phyloP scores from a whole-genome alignment of 1,140 invertebrate species.

The Dysdera silvatica region DNA sequence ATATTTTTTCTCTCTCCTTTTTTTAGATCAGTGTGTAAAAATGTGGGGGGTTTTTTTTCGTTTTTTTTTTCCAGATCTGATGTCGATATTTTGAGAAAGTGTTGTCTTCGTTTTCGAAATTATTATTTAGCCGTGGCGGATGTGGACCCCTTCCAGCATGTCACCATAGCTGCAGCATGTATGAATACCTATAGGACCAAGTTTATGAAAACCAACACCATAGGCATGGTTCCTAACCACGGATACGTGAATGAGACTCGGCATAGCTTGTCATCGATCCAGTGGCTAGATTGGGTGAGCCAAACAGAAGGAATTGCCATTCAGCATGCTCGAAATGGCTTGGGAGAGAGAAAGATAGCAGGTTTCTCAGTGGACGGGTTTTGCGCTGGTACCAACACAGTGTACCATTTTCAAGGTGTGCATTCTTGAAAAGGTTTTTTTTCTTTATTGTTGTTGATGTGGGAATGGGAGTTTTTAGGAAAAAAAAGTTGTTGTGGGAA shows the following conservation, averaged over 20 bases:
- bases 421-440: no score
- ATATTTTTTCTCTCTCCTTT: no score
- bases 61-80: slow-evolving; percentile 1
- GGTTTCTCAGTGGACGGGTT: background rate
- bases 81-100: background rate
- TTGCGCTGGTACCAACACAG: background rate
- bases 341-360: background rate
- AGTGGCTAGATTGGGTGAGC: background rate
- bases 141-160: background rate
- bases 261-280: background rate
- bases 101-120: background rate
- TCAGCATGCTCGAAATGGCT: background rate
- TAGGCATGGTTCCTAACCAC: background rate
- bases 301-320: background rate
- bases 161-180: background rate
- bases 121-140: background rate
- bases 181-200: background rate
- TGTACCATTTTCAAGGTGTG: background rate
- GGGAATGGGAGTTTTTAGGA: no score
- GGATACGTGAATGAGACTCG: background rate
- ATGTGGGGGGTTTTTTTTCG: no score
- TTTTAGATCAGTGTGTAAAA: no score
- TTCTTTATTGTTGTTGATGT: no score
- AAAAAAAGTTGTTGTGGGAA: no score
- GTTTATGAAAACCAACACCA: background rate